Evolutionary conservation across 2,888 invertebrate genomes (phyloP).

Genomic region (Volucella inanis): DNA sequence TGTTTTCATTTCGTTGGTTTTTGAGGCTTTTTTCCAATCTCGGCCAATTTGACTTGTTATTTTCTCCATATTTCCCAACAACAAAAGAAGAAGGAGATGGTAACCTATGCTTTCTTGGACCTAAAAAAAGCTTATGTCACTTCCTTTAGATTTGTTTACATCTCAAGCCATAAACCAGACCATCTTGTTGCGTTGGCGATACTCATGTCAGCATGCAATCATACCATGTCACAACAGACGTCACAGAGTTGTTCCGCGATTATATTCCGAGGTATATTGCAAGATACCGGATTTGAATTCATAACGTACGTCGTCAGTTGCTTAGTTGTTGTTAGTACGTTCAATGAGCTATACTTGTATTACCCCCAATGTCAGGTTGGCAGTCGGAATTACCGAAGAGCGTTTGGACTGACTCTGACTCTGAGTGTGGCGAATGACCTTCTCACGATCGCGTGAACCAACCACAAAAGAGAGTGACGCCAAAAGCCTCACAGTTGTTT

Average conservation of each 20-base stretch:
- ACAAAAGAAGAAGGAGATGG: background rate
- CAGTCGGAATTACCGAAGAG: slow-evolving; percentile 66
- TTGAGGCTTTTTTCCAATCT: slow-evolving; percentile 3
- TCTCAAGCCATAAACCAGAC: background rate
- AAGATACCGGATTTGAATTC: slow-evolving; percentile 58
- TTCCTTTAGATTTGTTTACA: slow-evolving; percentile 23
- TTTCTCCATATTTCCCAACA: slow-evolving; percentile 29
- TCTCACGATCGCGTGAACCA: slow-evolving; percentile 47
- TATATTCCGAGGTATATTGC: slow-evolving; percentile 35
- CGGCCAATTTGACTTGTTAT: slow-evolving; percentile 2
- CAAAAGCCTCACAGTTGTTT: background rate
- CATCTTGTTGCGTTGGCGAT: slow-evolving; percentile 33
- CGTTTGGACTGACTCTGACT: slow-evolving; percentile 21
- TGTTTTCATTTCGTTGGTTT: background rate
- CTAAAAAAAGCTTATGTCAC: slow-evolving; percentile 37
- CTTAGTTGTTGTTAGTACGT: background rate
- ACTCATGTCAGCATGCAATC: slow-evolving; percentile 34
- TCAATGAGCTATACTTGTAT: slow-evolving; percentile 12
- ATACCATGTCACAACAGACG: slow-evolving; percentile 51
- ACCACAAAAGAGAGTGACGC: background rate
- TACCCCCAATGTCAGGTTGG: slow-evolving; percentile 62
- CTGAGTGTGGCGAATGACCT: slow-evolving; percentile 48
- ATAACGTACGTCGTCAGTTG: background rate
- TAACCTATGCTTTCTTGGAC: slow-evolving; percentile 15
- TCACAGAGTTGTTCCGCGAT: slow-evolving; percentile 40